Base-by-base conservation (phyloP, 2,113 vertebrate genomes). In the Myodes glareolus region DNA sequence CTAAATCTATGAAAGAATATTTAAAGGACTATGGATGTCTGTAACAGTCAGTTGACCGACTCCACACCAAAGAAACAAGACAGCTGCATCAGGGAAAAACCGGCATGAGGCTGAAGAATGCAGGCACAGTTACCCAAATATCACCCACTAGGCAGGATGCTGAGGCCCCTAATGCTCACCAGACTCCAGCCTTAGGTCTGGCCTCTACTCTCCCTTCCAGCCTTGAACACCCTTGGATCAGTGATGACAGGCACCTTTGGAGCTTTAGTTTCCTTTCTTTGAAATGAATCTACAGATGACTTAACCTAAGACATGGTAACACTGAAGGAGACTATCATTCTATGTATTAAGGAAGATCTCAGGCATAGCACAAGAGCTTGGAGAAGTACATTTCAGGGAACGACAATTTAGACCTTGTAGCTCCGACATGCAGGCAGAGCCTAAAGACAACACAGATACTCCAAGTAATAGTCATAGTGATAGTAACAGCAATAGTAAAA, bases 111-210 rank as follows among this genome's bases (percentile, higher is more conserved):
- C 2, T 5, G 1, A 31, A 31, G 10, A 16, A 39, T 36, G 4
- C 3, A 58, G 21, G 39, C 33, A 63, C 8, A 63, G 2, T 1
- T 27, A 47, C 27, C 33, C 10, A 5, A 55, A 36, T 17, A 13
- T 12, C 11, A 36, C 63, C 33, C 23, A 36, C 17, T 0, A 31
- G 0, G 9, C 39, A 5, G 2, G 7, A 19, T 3, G 0, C 0
- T 36, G 3, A 21, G 0, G 33, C 6, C 23, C 21, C 19, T n/a
- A 3, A 31, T 31, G 17, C 4, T 25, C 16, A 27, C 5, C 31
- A 16, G 27, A 33, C 19, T 33, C 36, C 7, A 73, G 14, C 8
- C 36, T 8, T 21, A 17, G 6, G 21, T 1, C 5, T 72, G 55
- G 55, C 5, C 25, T 21, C 9, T 33, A 55, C 16, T 63, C 33